Conservation (phyloP, 2,797 vertebrate species). For the Pogonophryne albipinna region DNA sequence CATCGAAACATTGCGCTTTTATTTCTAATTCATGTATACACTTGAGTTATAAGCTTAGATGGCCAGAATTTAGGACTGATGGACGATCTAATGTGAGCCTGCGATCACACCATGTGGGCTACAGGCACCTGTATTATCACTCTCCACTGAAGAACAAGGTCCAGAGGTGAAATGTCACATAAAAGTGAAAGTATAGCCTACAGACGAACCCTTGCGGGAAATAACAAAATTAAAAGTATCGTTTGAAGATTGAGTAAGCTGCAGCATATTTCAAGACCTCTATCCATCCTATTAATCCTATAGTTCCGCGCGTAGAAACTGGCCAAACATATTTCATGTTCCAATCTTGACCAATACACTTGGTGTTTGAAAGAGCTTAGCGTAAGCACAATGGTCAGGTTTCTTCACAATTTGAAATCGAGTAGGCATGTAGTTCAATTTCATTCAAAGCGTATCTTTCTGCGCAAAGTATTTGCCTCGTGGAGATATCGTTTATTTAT, state of each 20-base stretch:
- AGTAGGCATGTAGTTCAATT: not conserved
- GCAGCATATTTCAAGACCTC: not conserved
- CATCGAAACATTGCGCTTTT: not conserved
- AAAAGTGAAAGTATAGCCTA: not conserved
- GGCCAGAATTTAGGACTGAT: not conserved
- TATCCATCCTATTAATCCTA: not conserved
- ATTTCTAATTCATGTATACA: not conserved
- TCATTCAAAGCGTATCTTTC: slow-evolving; percentile 20
- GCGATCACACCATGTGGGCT: not conserved
- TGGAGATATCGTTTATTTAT: slow-evolving; percentile 29
- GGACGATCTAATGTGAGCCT: slow-evolving; percentile 8
- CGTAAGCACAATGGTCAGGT: not conserved
- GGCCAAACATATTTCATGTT: not conserved
- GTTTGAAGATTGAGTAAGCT: not conserved
- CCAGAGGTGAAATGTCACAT: not conserved
- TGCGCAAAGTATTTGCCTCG: not conserved
- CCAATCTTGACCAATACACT: not conserved
- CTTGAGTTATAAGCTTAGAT: not conserved
- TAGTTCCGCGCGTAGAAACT: slow-evolving; percentile 3
- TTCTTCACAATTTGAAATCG: slow-evolving; percentile 5
- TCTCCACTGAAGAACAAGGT: not conserved
- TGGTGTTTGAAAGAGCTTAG: slow-evolving; percentile 10
- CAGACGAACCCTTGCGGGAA: not conserved
- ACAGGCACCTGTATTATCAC: slow-evolving; percentile 61
- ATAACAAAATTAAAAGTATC: not conserved